phyloP scores from a whole-genome alignment of 1,140 invertebrate species.

The Hyles euphorbiae region DNA sequence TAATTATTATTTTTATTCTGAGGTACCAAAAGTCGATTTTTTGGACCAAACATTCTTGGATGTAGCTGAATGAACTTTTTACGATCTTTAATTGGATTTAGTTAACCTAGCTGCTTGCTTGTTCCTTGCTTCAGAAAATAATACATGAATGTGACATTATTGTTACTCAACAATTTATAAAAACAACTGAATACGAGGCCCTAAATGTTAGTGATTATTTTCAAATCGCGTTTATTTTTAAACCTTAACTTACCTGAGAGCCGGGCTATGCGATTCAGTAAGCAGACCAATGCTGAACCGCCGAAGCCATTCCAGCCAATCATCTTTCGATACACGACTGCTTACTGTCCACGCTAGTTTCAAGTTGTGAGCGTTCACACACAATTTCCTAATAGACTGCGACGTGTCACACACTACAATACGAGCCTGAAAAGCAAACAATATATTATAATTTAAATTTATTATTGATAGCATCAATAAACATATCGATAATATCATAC shows the following conservation, averaged over 20 bases:
- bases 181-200: no score
- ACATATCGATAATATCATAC: constrained; percentile 26
- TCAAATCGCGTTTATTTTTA: no score
- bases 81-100: no score
- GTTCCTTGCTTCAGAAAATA: no score
- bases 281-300: constrained; percentile 94
- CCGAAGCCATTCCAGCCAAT: constrained; percentile 98
- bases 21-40: no score
- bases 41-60: no score
- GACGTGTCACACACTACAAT: constrained; percentile 78
- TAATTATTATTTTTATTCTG: neutral
- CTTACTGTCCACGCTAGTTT: constrained; percentile 94
- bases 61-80: no score
- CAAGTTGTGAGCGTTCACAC: constrained; percentile 88
- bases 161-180: no score
- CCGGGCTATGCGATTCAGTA: constrained; percentile 96
- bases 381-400: constrained; percentile 85
- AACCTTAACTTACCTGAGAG: constrained; percentile 77
- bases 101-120: no score
- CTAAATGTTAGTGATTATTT: no score
- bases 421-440: constrained; percentile 50
- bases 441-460: constrained; percentile 2
- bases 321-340: constrained; percentile 95
- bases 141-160: no score
- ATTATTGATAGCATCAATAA: neutral